Base-by-base conservation (phyloP, 2,113 vertebrate genomes). In the Polypterus bichir region DNA sequence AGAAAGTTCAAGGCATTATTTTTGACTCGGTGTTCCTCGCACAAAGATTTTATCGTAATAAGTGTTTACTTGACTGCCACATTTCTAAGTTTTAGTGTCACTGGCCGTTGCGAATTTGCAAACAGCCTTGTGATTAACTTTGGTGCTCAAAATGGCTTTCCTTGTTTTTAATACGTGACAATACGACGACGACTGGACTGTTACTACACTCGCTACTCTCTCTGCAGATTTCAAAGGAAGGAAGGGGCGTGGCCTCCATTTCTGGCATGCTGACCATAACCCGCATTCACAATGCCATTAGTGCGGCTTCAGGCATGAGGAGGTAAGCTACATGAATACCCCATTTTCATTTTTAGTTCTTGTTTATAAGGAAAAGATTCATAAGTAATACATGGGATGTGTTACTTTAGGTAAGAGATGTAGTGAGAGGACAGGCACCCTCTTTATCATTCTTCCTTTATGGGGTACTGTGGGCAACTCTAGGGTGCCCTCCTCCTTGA, bases 261-360 rank as follows among this genome's bases (percentile, higher is more conserved):
- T 80, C 86, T 60, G 81, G 67, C 77, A 91, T 94, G 91, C 70
- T 95, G 61, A 91, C 87, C 5, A 78, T 94, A 60, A 86, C 84
- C 47, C 82, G 88, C 62, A 86, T 94, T 61, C 87, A 94, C 79
- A 93, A 95, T 3, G 73, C 79, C 8, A 62, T 89, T 5, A 6
- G 4, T 68, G 82, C 91, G 54, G 88, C 76, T 11, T 78, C 80
- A 5, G 63, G 47, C 51, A 92, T 94, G 92, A 90, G 90, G 72
- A 90, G 91, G 92, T 88, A 76, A 11, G 54, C 44, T 46, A 5
- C 27, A 27, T 27, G 27, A 27, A 11, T 9, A 54, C 9, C 53
- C 3, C 5, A 9, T 54, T 53, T 7, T 53, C 7, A 7, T 53
- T 53, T 8, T 8, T 8, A 7, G 51, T 53, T 53, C 51, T 9